Conservation (phyloP, 2,113 vertebrate genomes). For the Passer montanus region DNA sequence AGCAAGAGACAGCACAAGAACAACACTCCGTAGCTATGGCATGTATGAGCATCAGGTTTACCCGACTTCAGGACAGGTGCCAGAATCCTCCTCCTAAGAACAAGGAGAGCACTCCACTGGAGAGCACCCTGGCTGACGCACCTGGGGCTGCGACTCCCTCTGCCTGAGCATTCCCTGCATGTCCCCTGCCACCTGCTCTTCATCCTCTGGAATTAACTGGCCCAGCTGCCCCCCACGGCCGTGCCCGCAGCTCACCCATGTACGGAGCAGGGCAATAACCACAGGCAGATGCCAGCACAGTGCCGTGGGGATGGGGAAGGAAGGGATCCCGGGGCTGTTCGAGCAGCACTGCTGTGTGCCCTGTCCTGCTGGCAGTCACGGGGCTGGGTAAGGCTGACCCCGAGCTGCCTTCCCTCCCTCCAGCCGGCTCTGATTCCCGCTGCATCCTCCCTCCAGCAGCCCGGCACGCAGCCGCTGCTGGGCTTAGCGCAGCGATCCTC, state of each 20-base stretch:
- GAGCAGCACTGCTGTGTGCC: not conserved
- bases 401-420: fast-evolving
- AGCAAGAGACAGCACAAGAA: not conserved
- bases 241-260: fast-evolving
- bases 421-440: not conserved
- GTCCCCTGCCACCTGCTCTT: not conserved
- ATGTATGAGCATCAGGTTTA: not conserved
- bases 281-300: not conserved
- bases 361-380: fast-evolving
- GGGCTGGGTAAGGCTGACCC: not conserved
- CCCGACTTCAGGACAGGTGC: not conserved
- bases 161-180: not conserved
- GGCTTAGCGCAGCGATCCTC: fast-evolving
- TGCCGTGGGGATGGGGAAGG: fast-evolving
- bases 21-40: not conserved
- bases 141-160: fast-evolving
- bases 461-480: fast-evolving
- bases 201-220: not conserved
- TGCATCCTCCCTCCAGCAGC: not conserved
- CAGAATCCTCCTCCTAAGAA: not conserved
- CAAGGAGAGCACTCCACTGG: not conserved
- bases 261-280: fast-evolving
- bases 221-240: not conserved
- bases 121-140: fast-evolving
- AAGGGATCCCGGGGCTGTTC: fast-evolving